Percentiles rank a stretch among this genome's conserved stretches.
Conservation (phyloP, 2,797 vertebrate genomes). For the Sebastes goodei region DNA sequence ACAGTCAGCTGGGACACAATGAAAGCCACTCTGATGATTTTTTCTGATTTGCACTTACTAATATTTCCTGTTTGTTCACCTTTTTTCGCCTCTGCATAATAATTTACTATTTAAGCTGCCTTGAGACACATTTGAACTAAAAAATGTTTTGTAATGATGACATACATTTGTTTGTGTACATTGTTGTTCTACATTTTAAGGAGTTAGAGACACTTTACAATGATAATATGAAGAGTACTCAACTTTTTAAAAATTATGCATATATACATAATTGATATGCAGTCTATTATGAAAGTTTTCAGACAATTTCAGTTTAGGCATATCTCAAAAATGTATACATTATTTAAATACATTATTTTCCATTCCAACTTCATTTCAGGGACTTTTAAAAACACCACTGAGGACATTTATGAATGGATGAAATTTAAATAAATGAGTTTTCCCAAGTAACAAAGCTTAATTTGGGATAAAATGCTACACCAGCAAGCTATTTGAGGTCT, state of each 20-base stretch:
- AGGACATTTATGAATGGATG: not conserved
- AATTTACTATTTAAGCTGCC: constrained; percentile 35
- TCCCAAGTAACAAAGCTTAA: not conserved
- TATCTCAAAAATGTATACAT: not conserved
- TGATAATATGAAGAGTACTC: not conserved
- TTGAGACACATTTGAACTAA: constrained; percentile 33
- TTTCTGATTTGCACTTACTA: constrained; percentile 79
- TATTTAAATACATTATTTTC: not conserved
- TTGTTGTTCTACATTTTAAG: not conserved
- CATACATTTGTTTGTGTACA: not conserved
- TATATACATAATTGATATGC: not conserved
- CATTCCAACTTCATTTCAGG: not conserved
- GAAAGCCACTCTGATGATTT: constrained; percentile 38
- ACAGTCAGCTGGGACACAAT: constrained; percentile 41
- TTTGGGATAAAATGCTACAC: not conserved
- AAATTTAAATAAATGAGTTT: not conserved
- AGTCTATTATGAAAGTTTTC: not conserved
- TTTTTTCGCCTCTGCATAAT: constrained; percentile 65
- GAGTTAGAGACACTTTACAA: not conserved
- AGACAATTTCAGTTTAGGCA: not conserved
- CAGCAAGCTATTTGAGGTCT: not conserved
- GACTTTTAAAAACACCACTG: not conserved
- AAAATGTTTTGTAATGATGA: constrained; percentile 4
- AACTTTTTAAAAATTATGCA: not conserved
- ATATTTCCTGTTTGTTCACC: constrained; percentile 75